These are phyloP conservation scores for Sylvilagus floridanus DNA, from an alignment of 2,797 vertebrate genomes.

Conservation along the genomic window DNA sequence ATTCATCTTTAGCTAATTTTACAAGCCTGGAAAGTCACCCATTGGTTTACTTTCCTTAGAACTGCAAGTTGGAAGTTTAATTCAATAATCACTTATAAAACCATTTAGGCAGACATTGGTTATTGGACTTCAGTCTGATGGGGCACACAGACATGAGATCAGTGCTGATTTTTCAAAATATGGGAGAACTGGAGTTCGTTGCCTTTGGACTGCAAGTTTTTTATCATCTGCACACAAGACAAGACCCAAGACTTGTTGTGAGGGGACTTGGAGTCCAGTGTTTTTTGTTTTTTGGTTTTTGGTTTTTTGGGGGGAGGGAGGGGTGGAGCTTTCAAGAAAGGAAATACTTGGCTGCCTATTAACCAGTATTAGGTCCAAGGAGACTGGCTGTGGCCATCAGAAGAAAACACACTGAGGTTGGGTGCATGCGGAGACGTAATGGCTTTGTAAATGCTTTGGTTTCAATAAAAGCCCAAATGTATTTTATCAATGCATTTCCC, in stretches of 20 bases:
- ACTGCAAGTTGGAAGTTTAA: constrained; percentile 42
- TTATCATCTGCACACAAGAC: neutral
- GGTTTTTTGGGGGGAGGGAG: neutral
- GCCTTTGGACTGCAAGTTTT: constrained; percentile 24
- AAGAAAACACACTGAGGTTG: constrained; percentile 26
- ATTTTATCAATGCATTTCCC: constrained; percentile 78
- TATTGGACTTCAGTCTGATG: constrained; percentile 44
- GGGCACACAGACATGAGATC: neutral
- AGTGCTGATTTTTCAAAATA: constrained; percentile 42
- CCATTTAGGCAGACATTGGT: constrained; percentile 45
- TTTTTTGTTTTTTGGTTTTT: neutral
- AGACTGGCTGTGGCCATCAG: neutral
- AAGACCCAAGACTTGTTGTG: constrained; percentile 47
- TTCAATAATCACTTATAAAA: constrained; percentile 70
- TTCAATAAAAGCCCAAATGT: constrained; percentile 76
- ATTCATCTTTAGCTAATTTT: constrained; percentile 72
- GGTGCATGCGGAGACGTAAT: constrained; percentile 68
- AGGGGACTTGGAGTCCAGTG: neutral
- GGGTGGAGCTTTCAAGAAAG: neutral
- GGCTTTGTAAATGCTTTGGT: constrained; percentile 80
- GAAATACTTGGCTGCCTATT: constrained; percentile 41
- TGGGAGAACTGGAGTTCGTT: neutral
- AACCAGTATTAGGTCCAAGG: neutral
- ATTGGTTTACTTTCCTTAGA: constrained; percentile 53
- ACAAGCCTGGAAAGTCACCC: constrained; percentile 62